Evolutionary conservation across 2,888 invertebrate genomes (phyloP).

Genomic region (Caenorhabditis sulstoni): DNA sequence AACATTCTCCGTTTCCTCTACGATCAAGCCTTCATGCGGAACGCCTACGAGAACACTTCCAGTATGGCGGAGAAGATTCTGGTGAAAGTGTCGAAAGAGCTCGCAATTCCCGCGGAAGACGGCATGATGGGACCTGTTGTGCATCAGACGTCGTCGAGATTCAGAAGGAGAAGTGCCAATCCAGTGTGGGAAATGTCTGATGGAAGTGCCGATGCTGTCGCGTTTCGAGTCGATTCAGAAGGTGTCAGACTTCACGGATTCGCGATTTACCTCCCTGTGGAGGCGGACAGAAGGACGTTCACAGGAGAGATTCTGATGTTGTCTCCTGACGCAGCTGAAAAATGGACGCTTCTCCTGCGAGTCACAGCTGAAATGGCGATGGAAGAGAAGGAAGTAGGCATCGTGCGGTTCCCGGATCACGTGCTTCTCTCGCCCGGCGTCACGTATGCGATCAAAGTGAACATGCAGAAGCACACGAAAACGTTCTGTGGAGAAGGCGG

Average conservation of each 20-base stretch:
- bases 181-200: slow-evolving; percentile 97
- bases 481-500: slow-evolving; percentile 97
- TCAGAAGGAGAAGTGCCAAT: slow-evolving; percentile 91
- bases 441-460: slow-evolving; percentile 73
- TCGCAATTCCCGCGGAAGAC: slow-evolving; percentile 83
- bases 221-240: slow-evolving; percentile 87
- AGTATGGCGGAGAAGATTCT: slow-evolving; percentile 68
- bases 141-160: slow-evolving; percentile 84
- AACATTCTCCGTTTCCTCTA: slow-evolving; percentile 75
- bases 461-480: slow-evolving; percentile 81
- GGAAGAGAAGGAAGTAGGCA: slow-evolving; percentile 60
- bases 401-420: slow-evolving; percentile 59
- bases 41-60: slow-evolving; percentile 37
- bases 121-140: slow-evolving; percentile 61
- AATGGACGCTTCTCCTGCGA: slow-evolving; percentile 48
- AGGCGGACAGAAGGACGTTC: slow-evolving; percentile 54
- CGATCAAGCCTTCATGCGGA: slow-evolving; percentile 69
- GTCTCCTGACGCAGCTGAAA: slow-evolving; percentile 51
- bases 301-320: slow-evolving; percentile 53
- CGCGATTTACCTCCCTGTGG: slow-evolving; percentile 61
- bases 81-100: slow-evolving; percentile 85
- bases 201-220: slow-evolving; percentile 94
- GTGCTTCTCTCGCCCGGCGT: slow-evolving; percentile 65
- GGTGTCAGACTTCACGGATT: slow-evolving; percentile 89
- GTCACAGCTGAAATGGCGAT: slow-evolving; percentile 40